These are phyloP conservation scores for Patella caerulea DNA, from an alignment of 2,888 invertebrate genomes.

Conservation along the genomic window DNA sequence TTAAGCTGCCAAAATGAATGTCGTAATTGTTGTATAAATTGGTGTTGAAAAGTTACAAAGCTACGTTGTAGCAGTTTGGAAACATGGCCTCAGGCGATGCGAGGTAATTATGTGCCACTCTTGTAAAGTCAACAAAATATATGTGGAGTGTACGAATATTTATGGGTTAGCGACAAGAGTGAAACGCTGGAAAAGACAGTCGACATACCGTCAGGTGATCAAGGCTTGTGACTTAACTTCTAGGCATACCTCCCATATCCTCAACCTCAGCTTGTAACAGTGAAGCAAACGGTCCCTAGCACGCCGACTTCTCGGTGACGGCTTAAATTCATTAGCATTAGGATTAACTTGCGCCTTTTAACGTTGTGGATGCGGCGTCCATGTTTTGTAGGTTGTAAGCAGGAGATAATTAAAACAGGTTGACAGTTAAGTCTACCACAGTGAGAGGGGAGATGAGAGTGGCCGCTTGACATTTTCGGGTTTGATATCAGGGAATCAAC, in stretches of 20 bases:
- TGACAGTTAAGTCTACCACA: too few species aligned
- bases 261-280: not conserved
- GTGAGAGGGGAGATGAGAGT: too few species aligned
- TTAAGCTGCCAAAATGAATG: not conserved
- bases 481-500: too few species aligned
- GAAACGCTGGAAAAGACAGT: not conserved
- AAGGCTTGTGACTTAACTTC: not conserved
- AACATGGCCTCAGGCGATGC: not conserved
- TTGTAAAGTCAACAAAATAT: not conserved
- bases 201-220: not conserved
- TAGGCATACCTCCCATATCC: not conserved
- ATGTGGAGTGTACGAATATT: not conserved
- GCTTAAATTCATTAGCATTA: constrained; percentile 1
- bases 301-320: not conserved
- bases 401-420: too few species aligned
- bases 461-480: too few species aligned
- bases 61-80: constrained; percentile 1
- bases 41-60: not conserved
- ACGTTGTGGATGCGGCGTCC: constrained; percentile 10
- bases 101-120: not conserved
- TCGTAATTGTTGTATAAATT: not conserved
- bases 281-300: not conserved
- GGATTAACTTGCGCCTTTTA: constrained; percentile 10
- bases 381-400: too few species aligned
- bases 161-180: too few species aligned